Percentiles rank a stretch among this genome's conserved stretches.
Evolutionary conservation across 2,113 vertebrate species (phyloP).

Genomic region (Noturus placidus): DNA sequence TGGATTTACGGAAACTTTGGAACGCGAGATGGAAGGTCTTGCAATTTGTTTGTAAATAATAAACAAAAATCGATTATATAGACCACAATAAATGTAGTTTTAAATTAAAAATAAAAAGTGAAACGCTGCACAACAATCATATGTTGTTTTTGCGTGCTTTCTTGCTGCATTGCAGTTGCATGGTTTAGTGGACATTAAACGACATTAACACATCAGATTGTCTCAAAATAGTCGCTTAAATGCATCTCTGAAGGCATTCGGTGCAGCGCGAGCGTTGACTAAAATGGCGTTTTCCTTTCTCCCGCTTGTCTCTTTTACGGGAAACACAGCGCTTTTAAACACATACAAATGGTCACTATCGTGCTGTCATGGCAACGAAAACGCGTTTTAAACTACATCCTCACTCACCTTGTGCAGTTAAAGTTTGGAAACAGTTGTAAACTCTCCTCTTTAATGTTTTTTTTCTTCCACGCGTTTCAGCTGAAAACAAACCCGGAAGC

Average conservation of each 20-base stretch:
- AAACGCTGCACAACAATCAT: background rate
- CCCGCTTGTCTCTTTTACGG: background rate
- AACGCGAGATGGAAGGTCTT: too few species aligned
- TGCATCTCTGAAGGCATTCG: background rate
- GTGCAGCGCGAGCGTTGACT: background rate
- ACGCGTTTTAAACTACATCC: too few species aligned
- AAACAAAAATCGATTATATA: too few species aligned
- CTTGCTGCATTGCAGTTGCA: background rate
- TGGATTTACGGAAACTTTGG: background rate
- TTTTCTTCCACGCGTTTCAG: background rate
- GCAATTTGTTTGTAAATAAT: background rate
- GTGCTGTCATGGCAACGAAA: background rate
- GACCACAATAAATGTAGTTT: too few species aligned
- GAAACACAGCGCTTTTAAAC: background rate
- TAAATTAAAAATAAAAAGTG: background rate
- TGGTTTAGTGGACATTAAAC: background rate
- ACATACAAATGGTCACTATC: background rate
- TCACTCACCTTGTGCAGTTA: background rate
- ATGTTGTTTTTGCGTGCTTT: background rate
- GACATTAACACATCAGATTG: background rate
- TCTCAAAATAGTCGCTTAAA: background rate
- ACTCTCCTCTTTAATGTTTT: background rate
- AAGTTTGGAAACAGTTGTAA: background rate
- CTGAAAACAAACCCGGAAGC: background rate
- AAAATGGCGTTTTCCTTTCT: background rate